Base-by-base conservation (phyloP, 2,888 invertebrate genomes). In the Lochmaea crataegi region DNA sequence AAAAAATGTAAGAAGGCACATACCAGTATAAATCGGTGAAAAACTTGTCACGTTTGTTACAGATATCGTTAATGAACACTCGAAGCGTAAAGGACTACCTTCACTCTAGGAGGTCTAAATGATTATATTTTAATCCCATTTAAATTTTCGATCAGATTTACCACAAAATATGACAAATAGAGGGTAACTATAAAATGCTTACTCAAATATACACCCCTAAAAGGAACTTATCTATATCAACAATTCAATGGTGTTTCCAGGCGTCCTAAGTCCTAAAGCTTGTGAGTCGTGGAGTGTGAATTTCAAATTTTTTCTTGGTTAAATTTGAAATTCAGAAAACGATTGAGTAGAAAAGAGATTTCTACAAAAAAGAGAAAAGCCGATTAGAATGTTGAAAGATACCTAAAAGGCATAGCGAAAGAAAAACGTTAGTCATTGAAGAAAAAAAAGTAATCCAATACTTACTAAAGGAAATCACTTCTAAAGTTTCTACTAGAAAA, bases 211-310 rank as follows among this genome's bases (percentile, higher is more conserved):
- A 38, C 60, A 60, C 60, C 60, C 60, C 32, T 16, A 38, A 60
- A 60, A 12, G 6, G 14, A 38, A 38, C 60, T 60, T 60, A 60
- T 60, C 60, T 60, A 60, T 60, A 38, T 60, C 60, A 60, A 60
- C n/a, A 38, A 32, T 38, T 38, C 60, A 32, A 60, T 14, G 38
- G 60, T 60, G 38, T 60, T 60, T 60, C 32, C 60, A 60, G n/a
- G 16, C 60, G 60, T 60, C 32, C 32, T 11, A 60, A 60, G 18
- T 32, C 32, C 38, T 38, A 7, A 45, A 38, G 32, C 32, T 60
- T 60, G 60, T 16, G 38, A 38, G 32, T 60, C 60, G 38, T 60
- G n/a, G 60, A 60, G 60, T 60, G 60, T 60, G 60, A 60, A 60
- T 60, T 60, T 60, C 60, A 32, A 32, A 60, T 32, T 60, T 60